Evolutionary conservation across 2,888 invertebrate species (phyloP).

Genomic region (Drosophila colorata): DNA sequence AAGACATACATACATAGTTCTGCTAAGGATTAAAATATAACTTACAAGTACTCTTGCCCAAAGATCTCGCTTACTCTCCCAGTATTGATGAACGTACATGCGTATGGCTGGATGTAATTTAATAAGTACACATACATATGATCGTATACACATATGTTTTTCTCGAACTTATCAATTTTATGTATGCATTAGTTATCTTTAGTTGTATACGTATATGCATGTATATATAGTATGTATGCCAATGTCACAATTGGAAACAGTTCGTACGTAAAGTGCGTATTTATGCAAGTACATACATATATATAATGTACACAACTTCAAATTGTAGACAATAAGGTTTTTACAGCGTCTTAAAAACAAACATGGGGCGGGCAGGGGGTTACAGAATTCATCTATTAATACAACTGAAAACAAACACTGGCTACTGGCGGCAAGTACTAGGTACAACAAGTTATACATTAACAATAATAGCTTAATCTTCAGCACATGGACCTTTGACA

Average conservation of each 20-base stretch:
- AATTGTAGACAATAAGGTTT: slow-evolving; percentile 26
- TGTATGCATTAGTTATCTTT: slow-evolving; percentile 19
- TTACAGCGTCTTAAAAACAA: slow-evolving; percentile 55
- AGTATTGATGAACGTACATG: slow-evolving; percentile 26
- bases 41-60: slow-evolving; percentile 62
- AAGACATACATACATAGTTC: slow-evolving; percentile 45
- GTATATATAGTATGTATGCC: slow-evolving; percentile 6
- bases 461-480: slow-evolving; percentile 38
- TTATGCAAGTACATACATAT: slow-evolving; percentile 9
- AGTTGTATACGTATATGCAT: slow-evolving; percentile 28
- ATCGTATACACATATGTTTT: slow-evolving; percentile 5
- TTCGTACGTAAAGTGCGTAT: slow-evolving; percentile 25
- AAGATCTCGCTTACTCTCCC: slow-evolving; percentile 25
- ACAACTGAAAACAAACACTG: slow-evolving; percentile 54
- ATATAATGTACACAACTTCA: slow-evolving; percentile 2
- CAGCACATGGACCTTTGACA: slow-evolving; percentile 30
- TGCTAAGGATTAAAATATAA: slow-evolving; percentile 47
- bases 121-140: slow-evolving; percentile 25
- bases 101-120: slow-evolving; percentile 27
- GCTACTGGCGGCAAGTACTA: slow-evolving; percentile 54
- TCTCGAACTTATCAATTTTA: slow-evolving; percentile 22
- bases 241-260: slow-evolving; percentile 32
- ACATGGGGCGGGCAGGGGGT: slow-evolving; percentile 15
- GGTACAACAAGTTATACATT: slow-evolving; percentile 53
- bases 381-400: slow-evolving; percentile 68